These are phyloP conservation scores for Littorina saxatilis DNA, from an alignment of 1,140 invertebrate species.

Conservation along the genomic window DNA sequence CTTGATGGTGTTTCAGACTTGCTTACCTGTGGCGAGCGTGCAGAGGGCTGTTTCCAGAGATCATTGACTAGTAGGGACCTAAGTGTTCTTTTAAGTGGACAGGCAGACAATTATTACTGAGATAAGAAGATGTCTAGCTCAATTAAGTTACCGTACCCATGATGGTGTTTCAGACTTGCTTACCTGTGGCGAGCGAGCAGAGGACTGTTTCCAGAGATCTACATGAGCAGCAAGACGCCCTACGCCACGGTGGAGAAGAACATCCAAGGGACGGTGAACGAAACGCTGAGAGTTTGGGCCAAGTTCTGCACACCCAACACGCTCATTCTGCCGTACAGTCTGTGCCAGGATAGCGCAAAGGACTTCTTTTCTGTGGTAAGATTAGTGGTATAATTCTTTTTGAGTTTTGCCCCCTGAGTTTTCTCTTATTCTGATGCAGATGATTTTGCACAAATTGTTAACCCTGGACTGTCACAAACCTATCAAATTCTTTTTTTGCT, in stretches of 20 bases:
- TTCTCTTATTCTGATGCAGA: no score
- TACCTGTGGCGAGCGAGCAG: constrained; percentile 48
- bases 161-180: background rate
- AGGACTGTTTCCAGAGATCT: constrained; percentile 54
- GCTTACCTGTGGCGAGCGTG: constrained; percentile 44
- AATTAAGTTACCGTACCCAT: background rate
- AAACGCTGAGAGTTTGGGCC: constrained; percentile 50
- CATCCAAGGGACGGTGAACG: constrained; percentile 39
- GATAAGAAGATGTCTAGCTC: background rate
- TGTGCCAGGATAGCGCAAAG: constrained; percentile 33
- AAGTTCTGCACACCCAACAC: constrained; percentile 38
- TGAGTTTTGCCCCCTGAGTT: no score
- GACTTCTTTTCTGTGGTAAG: constrained; percentile 43
- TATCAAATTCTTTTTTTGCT: no score
- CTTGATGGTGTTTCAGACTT: background rate
- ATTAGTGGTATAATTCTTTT: no score
- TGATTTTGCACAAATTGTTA: no score
- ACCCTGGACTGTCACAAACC: no score
- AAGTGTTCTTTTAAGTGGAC: no score
- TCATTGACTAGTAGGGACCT: no score
- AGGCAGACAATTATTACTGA: constrained; percentile 20
- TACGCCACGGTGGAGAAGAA: background rate
- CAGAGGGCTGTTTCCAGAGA: no score
- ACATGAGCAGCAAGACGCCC: constrained; percentile 30
- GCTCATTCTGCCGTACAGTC: constrained; percentile 50